phyloP scores from a whole-genome alignment of 2,113 vertebrate species.

The Zapus hudsonius region DNA sequence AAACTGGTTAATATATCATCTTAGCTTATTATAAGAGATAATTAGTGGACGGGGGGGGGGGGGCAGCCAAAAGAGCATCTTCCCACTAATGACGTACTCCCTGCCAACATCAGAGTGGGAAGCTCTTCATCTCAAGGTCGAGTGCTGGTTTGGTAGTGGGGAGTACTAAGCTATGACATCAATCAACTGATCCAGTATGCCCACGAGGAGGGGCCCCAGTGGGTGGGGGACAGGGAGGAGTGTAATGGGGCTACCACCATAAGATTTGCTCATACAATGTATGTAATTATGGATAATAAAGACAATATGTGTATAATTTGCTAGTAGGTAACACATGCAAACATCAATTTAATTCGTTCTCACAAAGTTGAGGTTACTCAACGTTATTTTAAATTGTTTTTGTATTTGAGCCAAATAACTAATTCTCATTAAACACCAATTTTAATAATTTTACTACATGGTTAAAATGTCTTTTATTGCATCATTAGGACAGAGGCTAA shows the following conservation, averaged over 20 bases:
- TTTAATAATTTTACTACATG: neutral
- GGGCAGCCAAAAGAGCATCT: neutral
- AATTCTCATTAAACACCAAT: constrained; percentile 12
- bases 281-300: too few species aligned
- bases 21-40: neutral
- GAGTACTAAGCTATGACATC: neutral
- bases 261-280: too few species aligned
- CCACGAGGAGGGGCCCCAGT: too few species aligned
- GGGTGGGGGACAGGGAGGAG: too few species aligned
- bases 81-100: neutral
- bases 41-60: neutral
- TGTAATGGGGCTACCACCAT: too few species aligned
- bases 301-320: too few species aligned
- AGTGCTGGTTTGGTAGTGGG: neutral
- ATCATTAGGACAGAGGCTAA: neutral
- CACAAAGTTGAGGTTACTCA: neutral
- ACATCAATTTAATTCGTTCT: neutral
- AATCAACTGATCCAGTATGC: too few species aligned
- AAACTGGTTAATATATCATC: neutral
- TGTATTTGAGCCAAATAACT: neutral
- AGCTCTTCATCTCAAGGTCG: neutral
- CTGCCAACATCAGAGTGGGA: neutral
- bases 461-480: neutral
- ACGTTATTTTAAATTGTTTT: neutral
- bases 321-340: neutral